Evolutionary conservation across 2,888 invertebrate genomes (phyloP).

Genomic region (Quadriops clusia): DNA sequence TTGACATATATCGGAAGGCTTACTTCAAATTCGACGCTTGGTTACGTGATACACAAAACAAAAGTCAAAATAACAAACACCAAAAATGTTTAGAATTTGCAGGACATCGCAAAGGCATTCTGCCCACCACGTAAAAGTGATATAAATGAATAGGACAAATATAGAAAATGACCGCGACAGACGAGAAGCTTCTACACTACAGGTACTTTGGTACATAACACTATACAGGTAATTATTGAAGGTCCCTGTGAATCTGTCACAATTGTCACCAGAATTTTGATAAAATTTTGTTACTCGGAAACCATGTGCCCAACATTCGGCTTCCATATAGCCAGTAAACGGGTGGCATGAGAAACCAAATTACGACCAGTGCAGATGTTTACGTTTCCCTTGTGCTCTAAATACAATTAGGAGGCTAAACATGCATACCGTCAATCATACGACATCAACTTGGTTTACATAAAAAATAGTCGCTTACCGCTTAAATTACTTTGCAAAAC

Average conservation of each 20-base stretch:
- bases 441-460: no score
- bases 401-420: conserved; percentile 11
- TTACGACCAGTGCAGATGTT: conserved; percentile 14
- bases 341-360: conserved; percentile 25
- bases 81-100: conserved; percentile 4
- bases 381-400: conserved; percentile 13
- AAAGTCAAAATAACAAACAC: conserved; percentile 2
- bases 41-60: conserved; percentile 13
- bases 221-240: conserved; percentile 13
- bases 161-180: conserved; percentile 23
- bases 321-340: conserved; percentile 31
- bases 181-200: conserved; percentile 14
- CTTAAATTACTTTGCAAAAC: conserved; percentile 46
- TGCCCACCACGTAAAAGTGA: conserved; percentile 16
- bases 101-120: conserved; percentile 7
- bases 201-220: conserved; percentile 14
- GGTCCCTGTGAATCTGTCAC: not conserved
- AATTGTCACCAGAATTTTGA: conserved; percentile 11
- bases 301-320: conserved; percentile 41
- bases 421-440: conserved; percentile 13
- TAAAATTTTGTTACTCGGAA: conserved; percentile 32
- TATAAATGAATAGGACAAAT: conserved; percentile 23
- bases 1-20: conserved; percentile 15
- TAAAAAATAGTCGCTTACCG: conserved; percentile 41
- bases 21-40: conserved; percentile 8